Evolutionary conservation across 2,113 vertebrate species (phyloP), one percentile per base, ranked within the genome.

Genomic region (Crotophaga sulcirostris): DNA sequence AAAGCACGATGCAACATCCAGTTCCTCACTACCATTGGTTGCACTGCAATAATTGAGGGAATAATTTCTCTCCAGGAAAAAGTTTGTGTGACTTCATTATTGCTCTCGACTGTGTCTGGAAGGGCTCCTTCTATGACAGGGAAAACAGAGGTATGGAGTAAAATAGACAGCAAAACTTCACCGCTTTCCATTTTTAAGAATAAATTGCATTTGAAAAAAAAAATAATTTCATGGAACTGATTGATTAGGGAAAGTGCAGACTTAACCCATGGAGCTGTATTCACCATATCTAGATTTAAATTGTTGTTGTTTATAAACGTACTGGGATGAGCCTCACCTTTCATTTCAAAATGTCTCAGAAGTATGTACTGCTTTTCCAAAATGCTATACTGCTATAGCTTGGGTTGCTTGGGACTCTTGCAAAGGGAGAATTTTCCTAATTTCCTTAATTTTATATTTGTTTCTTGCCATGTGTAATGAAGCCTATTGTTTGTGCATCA

Each of bases 61-160:
- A 7, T 7, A 54, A 12, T 19, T 89, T 51, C 45, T 31, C 25
- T 28, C 25, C 15, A 52, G 85, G 63, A 47, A 56, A 74, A 75
- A 4, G 19, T 56, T 25, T 2, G 1, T 0, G 1, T 28, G 36
- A 42, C 31, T 25, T 29, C 1, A 0, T 20, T 76, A 1, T 2
- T 60, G 44, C 31, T 25, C 3, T 19, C 3, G 1, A 6, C 49
- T 44, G 13, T 54, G 8, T 8, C 34, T 66, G 72, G 24, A 44
- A 34, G 8, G 42, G 33, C 16, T 21, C 44, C 38, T 12, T 34
- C 49, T 40, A 1, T 29, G 38, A 12, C 33, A 19, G 31, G 55
- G 42, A 54, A 54, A 49, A 23, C 40, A 44, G 64, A 78, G 45
- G 9, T 40, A 8, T 4, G 20, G n/a, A 54, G 51, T 16, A 9